Conservation (phyloP, 2,888 invertebrate species). For the Dermolepida albohirtum region DNA sequence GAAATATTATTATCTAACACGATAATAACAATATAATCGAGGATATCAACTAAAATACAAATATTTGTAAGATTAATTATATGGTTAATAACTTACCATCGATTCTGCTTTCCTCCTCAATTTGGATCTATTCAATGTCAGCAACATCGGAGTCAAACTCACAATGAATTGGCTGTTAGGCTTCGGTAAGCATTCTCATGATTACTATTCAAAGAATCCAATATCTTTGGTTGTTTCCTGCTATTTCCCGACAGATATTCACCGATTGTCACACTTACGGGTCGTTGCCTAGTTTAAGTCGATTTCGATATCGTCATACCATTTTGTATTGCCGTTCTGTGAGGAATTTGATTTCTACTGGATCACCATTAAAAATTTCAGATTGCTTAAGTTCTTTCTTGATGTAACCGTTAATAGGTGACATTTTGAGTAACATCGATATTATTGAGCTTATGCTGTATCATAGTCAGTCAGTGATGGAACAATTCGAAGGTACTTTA, state of each 20-base stretch:
- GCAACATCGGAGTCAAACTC: constrained; percentile 80
- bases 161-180: constrained; percentile 67
- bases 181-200: constrained; percentile 59
- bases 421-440: constrained; percentile 53
- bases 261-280: constrained; percentile 78
- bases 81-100: constrained; percentile 65
- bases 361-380: constrained; percentile 46
- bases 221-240: constrained; percentile 75
- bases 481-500: constrained; percentile 61
- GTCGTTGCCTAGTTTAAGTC: constrained; percentile 71
- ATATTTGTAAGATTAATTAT: too few species aligned
- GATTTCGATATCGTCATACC: constrained; percentile 59
- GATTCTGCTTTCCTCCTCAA: constrained; percentile 78
- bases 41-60: too few species aligned
- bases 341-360: constrained; percentile 76
- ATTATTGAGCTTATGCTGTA: constrained; percentile 61
- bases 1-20: too few species aligned
- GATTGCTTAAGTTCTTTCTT: constrained; percentile 42
- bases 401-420: constrained; percentile 48
- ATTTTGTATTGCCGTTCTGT: constrained; percentile 61
- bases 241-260: constrained; percentile 74
- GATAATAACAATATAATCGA: too few species aligned
- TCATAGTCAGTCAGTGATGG: constrained; percentile 70
- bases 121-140: constrained; percentile 82
- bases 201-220: constrained; percentile 73